Base-by-base conservation (phyloP, 2,113 vertebrate genomes). In the Leiothrix lutea region DNA sequence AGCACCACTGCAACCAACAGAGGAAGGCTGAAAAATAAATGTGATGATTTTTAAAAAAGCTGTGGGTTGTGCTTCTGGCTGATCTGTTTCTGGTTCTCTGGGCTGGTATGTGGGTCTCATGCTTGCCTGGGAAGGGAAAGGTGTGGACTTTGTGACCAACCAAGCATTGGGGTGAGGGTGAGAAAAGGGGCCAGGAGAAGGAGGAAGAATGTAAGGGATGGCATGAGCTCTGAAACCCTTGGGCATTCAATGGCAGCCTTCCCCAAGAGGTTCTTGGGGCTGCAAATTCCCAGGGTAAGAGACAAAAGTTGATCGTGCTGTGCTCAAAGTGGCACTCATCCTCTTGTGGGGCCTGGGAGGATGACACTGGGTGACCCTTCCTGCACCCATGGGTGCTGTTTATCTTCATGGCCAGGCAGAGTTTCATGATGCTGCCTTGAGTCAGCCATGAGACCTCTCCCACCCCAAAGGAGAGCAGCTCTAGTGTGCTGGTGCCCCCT, bases 11-110 rank as follows among this genome's bases (percentile, higher is more conserved):
- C 51, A 80, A 83, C 48, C 6, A 19, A 36, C 38, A 56, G 35
- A 44, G 38, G 23, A 69, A 54, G 19, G 16, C 1, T 66, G 38
- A 62, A 87, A 93, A 96, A 95, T 96, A 97, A 95, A 79, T n/a
- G 8, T 0, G 0, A 2, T 57, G 23, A 65, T 92, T 94, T 94
- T 96, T 61, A 11, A 70, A 56, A 78, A 86, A n/a, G 36, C 15
- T 50, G 35, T 20, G 25, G 18, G 11, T 40, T 71, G 26, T 91
- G 82, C 42, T 78, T 65, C 80, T 73, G 21, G 26, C 26, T 86
- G 31, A 25, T 79, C 35, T 44, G 44, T 35, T 11, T 29, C 29
- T 81, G 54, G 2, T 56, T 84, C 26, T 44, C n/a, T 78, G n/a
- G 33, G 40, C 29, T 84, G 57, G 44, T 44, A 10, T 0, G 0